phyloP scores from a whole-genome alignment of 1,140 invertebrate species.

The Rhysida immarginata region DNA sequence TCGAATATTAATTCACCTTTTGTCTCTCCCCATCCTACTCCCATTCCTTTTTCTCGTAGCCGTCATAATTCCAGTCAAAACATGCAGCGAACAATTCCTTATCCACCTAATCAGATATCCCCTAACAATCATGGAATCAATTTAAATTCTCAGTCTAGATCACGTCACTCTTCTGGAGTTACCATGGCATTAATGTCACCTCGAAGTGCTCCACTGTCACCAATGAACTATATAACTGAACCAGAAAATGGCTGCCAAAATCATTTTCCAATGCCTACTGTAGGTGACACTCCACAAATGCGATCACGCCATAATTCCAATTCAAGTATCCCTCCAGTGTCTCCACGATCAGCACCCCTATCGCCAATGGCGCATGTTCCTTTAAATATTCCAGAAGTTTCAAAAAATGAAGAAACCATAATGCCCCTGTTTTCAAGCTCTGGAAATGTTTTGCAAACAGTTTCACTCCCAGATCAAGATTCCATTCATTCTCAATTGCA shows the following conservation, averaged over 20 bases:
- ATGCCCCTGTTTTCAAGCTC: too few relatives aligned
- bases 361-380: conserved; percentile 18
- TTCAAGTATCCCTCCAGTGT: conserved; percentile 17
- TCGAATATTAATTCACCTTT: conserved; percentile 25
- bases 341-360: conserved; percentile 21
- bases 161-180: conserved; percentile 22
- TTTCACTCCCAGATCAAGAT: not conserved
- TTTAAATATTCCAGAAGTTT: conserved; percentile 11
- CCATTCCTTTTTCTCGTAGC: conserved; percentile 23
- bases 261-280: conserved; percentile 11
- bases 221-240: conserved; percentile 14
- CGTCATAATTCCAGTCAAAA: conserved; percentile 23
- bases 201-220: conserved; percentile 20
- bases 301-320: conserved; percentile 20
- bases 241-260: conserved; percentile 3
- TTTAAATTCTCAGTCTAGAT: conserved; percentile 16
- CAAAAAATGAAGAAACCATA: not conserved
- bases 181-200: conserved; percentile 9
- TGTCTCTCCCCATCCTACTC: conserved; percentile 29
- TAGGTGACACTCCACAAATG: conserved; percentile 12
- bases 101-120: not conserved
- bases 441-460: not conserved
- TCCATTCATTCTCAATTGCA: conserved; percentile 11
- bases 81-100: conserved; percentile 11
- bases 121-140: not conserved